Conservation (phyloP, 2,113 vertebrate species). For the Ceratotherium simum region DNA sequence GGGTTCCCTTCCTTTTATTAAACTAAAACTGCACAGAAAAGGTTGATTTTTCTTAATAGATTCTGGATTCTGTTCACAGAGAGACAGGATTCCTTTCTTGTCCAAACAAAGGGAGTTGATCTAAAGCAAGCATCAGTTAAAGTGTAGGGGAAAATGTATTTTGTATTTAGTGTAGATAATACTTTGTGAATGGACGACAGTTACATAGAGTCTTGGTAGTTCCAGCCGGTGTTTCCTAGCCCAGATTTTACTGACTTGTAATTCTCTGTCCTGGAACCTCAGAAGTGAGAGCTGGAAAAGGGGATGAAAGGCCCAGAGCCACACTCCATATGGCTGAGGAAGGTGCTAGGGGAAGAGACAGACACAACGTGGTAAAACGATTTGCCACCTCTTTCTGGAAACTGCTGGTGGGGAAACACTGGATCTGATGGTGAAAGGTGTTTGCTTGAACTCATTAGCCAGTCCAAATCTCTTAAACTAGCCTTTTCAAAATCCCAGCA, state of each 20-base stretch:
- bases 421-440: constrained; percentile 59
- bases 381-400: constrained; percentile 46
- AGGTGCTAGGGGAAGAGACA: constrained; percentile 27
- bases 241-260: constrained; percentile 47
- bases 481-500: constrained; percentile 86
- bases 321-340: constrained; percentile 11
- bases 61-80: constrained; percentile 53
- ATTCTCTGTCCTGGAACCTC: constrained; percentile 31
- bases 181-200: constrained; percentile 72
- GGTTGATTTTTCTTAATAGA: constrained; percentile 63
- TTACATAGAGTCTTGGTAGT: constrained; percentile 75
- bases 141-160: constrained; percentile 65
- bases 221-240: constrained; percentile 73
- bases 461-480: constrained; percentile 81
- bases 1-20: constrained; percentile 80
- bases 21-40: constrained; percentile 74
- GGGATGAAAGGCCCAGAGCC: not conserved
- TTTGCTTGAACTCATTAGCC: constrained; percentile 82
- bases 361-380: not conserved
- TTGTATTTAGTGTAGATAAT: constrained; percentile 78
- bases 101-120: constrained; percentile 67
- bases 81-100: constrained; percentile 66
- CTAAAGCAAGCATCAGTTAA: constrained; percentile 64
- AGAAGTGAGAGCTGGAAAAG: constrained; percentile 36
- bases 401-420: constrained; percentile 63